phyloP scores from a whole-genome alignment of 2,113 vertebrate species.

The Callipepla californica region DNA sequence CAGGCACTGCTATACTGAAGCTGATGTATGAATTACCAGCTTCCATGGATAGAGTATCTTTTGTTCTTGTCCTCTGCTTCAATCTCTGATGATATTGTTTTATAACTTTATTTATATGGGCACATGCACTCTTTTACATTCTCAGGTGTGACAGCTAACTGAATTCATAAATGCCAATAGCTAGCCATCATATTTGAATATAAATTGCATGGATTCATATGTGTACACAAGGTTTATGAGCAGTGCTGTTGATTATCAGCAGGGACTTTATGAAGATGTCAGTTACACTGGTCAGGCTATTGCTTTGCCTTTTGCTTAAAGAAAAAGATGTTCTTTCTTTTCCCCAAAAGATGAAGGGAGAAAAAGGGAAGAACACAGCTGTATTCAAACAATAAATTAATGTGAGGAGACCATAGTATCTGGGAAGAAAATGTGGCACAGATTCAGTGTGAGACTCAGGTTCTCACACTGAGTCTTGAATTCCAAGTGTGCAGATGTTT shows the following conservation, averaged over 20 bases:
- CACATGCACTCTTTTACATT: not conserved
- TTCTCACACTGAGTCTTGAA: not conserved
- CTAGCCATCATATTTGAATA: not conserved
- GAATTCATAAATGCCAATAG: not conserved
- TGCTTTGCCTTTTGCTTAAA: not conserved
- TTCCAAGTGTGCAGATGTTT: not conserved
- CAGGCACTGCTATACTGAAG: not conserved
- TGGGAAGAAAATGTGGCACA: accelerated
- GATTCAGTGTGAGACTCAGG: no score
- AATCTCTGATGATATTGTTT: not conserved
- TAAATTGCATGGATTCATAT: not conserved
- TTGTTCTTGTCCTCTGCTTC: not conserved
- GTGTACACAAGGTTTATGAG: not conserved
- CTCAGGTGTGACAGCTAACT: not conserved
- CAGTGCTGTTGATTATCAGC: not conserved
- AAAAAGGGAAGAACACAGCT: not conserved
- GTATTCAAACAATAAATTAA: accelerated
- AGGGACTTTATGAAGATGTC: not conserved
- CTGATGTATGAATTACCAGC: not conserved
- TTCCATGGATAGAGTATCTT: not conserved
- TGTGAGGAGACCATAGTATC: not conserved
- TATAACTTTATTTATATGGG: not conserved
- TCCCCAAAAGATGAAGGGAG: not conserved
- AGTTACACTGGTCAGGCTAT: not conserved
- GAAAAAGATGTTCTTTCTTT: not conserved